A percentile compares a stretch with the other conserved stretches of the same genome.
phyloP scores from a whole-genome alignment of 2,113 vertebrate genomes.

The Phalacrocorax aristotelis region DNA sequence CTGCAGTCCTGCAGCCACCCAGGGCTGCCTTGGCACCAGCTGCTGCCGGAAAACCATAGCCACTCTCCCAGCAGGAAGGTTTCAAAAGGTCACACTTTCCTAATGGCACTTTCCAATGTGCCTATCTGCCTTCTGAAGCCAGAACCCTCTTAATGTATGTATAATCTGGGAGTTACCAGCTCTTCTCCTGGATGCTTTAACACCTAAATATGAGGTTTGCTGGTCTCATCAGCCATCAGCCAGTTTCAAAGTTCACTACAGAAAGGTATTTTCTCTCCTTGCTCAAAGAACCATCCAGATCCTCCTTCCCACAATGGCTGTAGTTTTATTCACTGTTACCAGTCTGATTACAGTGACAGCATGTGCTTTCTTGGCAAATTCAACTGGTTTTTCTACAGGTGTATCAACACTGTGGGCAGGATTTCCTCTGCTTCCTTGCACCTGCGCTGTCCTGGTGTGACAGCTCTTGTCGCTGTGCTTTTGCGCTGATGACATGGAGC shows the following conservation, averaged over 20 bases:
- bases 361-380: background rate
- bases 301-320: background rate
- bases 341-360: background rate
- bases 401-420: background rate
- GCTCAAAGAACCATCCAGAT: background rate
- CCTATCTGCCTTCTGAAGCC: background rate
- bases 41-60: background rate
- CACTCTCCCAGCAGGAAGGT: background rate
- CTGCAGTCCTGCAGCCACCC: background rate
- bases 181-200: background rate
- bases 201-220: background rate
- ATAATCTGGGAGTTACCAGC: background rate
- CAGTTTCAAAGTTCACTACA: background rate
- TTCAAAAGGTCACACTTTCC: background rate
- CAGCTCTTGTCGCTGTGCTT: background rate
- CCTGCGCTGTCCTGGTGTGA: background rate
- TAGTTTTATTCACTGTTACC: background rate
- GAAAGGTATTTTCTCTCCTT: background rate
- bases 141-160: background rate
- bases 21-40: background rate
- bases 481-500: background rate
- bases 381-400: background rate
- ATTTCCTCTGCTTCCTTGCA: background rate
- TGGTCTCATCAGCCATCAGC: background rate
- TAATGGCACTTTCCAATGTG: background rate